Percentiles rank a stretch among this genome's conserved stretches.
phyloP scores from a whole-genome alignment of 1,140 invertebrate species.

The Holotrichia oblita region DNA sequence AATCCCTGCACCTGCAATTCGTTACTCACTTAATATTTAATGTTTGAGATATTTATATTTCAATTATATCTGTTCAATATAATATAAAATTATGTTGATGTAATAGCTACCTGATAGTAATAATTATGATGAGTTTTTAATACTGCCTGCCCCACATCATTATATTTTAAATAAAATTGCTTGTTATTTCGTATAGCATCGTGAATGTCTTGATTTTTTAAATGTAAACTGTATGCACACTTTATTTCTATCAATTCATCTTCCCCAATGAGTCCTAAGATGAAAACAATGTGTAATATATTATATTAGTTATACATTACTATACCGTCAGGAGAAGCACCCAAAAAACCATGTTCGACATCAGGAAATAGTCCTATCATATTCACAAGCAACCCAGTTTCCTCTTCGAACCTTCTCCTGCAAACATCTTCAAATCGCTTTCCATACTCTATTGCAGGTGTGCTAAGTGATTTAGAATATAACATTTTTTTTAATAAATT shows the following conservation, averaged over 20 bases:
- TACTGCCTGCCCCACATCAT: neutral
- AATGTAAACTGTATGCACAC: neutral
- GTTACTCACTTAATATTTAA: neutral
- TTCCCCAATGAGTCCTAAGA: conserved; percentile 29
- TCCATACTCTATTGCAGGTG: conserved; percentile 27
- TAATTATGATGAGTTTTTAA: conserved; percentile 27
- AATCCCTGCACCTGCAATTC: conserved; percentile 13
- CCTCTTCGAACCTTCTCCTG: conserved; percentile 6
- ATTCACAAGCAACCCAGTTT: neutral
- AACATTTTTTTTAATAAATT: conserved; percentile 22
- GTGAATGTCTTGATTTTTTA: neutral
- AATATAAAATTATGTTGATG: neutral
- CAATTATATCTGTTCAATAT: neutral
- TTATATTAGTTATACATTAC: neutral
- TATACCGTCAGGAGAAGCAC: conserved; percentile 13
- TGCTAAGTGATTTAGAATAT: conserved; percentile 4
- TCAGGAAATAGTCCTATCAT: conserved; percentile 24
- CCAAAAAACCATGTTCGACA: conserved; percentile 28
- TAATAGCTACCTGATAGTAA: conserved; percentile 19
- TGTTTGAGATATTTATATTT: no score
- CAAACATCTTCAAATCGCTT: neutral
- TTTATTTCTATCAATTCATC: conserved; percentile 21
- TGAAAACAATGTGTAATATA: neutral
- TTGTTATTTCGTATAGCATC: neutral
- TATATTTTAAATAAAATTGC: neutral